Conservation (phyloP, 2,888 invertebrate species). For the Octodonta nipae region DNA sequence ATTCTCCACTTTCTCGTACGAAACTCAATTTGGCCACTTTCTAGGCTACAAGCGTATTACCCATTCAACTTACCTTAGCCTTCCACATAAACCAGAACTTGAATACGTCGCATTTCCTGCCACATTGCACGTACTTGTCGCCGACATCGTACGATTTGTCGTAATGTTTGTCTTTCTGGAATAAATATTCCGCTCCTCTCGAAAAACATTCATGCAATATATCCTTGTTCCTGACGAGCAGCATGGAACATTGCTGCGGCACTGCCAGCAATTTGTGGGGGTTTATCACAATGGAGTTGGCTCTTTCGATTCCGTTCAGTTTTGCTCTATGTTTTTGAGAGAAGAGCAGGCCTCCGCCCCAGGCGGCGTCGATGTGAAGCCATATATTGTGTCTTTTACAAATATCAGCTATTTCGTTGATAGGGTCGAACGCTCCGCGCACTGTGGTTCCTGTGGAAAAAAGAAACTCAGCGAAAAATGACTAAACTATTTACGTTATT, state of each 20-base stretch:
- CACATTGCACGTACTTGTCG: conserved; percentile 55
- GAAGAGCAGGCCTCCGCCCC: conserved; percentile 47
- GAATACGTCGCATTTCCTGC: conserved; percentile 54
- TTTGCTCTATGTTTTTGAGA: conserved; percentile 39
- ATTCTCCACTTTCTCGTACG: no score
- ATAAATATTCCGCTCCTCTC: conserved; percentile 41
- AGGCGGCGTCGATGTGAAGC: conserved; percentile 67
- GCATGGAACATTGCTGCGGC: conserved; percentile 43
- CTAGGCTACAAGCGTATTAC: no score
- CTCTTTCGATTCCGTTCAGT: conserved; percentile 41
- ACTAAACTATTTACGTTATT: no score
- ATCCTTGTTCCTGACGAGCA: conserved; percentile 33
- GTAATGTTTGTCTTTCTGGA: conserved; percentile 45
- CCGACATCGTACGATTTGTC: conserved; percentile 39
- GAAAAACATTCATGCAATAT: conserved; percentile 38
- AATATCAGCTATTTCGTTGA: conserved; percentile 83
- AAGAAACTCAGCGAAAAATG: no score
- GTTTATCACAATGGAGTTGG: conserved; percentile 47
- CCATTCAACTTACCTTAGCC: conserved; percentile 40
- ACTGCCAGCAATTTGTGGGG: conserved; percentile 49
- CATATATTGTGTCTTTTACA: conserved; percentile 87
- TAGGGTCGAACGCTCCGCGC: conserved; percentile 91
- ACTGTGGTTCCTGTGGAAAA: conserved; percentile 82
- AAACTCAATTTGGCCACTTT: no score
- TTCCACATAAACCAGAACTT: conserved; percentile 63